Evolutionary conservation across 2,888 invertebrate genomes (phyloP), one percentile per base, ranked within the genome.

Genomic region (Eristalis tenax): DNA sequence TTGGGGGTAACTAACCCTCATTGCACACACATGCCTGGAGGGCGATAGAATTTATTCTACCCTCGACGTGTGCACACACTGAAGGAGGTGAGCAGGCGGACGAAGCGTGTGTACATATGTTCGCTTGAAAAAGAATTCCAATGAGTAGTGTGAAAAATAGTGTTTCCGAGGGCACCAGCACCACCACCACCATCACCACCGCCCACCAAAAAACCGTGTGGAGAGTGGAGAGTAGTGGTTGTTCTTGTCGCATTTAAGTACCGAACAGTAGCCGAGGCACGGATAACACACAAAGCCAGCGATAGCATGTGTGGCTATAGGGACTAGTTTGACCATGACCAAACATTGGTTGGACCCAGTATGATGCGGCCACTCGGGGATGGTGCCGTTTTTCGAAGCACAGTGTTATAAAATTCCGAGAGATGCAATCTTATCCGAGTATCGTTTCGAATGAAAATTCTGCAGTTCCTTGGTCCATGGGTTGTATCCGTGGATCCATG

Each of bases 341-440:
- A 81, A 68, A 57, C 73, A 66, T 26, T 40, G 76, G 22, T 50
- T 43, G 32, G 32, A 28, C 43, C 13, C 18, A 50, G 18, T 50
- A 5, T 18, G 18, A 5, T 8, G 5, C n/a, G 18, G 50, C 8
- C 50, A 50, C 18, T 50, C 50, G 50, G 50, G 18, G 50, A 18
- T 18, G 50, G 6, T 26, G 18, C 50, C 18, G 15, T 43, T 85
- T 74, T 81, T 64, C 65, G 74, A 85, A 80, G 50, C 6, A 61
- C 74, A 66, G 65, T 70, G 78, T 74, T 82, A 63, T 71, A 78
- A 74, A 78, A 78, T 71, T 75, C 57, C 66, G 10, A 83, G 83
- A 79, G 83, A 79, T 86, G 83, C 83, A 86, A 86, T 86, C 86
- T 86, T 83, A 83, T 79, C 75, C 68, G 23, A 65, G 74, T 43